Percentiles rank a stretch among this genome's conserved stretches.
phyloP scores from a whole-genome alignment of 35 echinoderm and acorn worm genomes.

The Apostichopus parvimensis region DNA sequence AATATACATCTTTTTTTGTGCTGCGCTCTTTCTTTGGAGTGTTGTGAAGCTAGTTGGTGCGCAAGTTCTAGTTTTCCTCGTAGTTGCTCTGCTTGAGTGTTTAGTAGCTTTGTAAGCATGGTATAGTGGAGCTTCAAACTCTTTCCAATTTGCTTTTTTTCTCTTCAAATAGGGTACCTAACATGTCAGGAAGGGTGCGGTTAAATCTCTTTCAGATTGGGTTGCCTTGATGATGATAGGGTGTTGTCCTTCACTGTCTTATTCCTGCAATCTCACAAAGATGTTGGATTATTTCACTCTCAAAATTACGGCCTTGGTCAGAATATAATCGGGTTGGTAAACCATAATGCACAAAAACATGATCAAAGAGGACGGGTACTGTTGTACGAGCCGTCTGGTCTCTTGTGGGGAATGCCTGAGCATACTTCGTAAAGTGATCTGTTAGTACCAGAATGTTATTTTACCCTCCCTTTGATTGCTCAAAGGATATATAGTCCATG shows the following conservation, averaged over 20 bases:
- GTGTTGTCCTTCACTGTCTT: conserved; percentile 40
- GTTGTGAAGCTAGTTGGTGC: no score
- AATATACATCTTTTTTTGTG: no score
- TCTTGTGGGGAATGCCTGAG: no score
- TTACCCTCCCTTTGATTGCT: conserved; percentile 16
- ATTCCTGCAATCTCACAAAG: conserved; percentile 45
- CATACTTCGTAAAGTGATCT: conserved; percentile 55
- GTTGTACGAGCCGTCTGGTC: conserved; percentile 47
- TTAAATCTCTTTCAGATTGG: conserved; percentile 62
- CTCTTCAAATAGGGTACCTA: conserved; percentile 70
- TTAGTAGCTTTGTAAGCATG: no score
- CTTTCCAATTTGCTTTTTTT: no score
- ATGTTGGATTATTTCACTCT: conserved; percentile 15
- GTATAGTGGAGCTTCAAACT: no score
- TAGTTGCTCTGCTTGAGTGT: no score
- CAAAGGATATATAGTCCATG: no score
- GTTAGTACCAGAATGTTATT: conserved; percentile 35
- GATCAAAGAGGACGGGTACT: conserved; percentile 12
- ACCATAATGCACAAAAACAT: conserved; percentile 49
- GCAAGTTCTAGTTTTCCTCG: no score
- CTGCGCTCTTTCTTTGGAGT: no score
- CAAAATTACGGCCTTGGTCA: no score
- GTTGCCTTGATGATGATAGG: conserved; percentile 72
- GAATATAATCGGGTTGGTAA: conserved; percentile 55
- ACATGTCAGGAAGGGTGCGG: conserved; percentile 56